Conservation (phyloP, 53 echinoderm and acorn worm species). For the Apostichopus leukothele region DNA sequence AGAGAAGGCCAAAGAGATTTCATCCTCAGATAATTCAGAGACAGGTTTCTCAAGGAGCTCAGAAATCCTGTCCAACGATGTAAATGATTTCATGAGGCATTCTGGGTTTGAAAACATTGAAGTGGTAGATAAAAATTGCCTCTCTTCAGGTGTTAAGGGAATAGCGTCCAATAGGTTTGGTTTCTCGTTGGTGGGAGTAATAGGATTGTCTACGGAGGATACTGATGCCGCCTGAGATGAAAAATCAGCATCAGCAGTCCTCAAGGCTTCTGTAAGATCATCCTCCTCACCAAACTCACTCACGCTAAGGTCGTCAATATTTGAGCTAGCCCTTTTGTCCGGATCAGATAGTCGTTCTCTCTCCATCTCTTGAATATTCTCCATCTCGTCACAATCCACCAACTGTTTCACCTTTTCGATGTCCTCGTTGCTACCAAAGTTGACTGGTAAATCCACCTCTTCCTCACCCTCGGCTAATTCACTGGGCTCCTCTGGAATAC, state of each 20-base stretch:
- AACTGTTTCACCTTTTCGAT: constrained; percentile 34
- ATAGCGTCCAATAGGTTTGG: constrained; percentile 46
- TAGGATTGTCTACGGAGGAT: constrained; percentile 33
- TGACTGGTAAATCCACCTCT: constrained; percentile 16
- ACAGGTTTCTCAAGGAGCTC: constrained; percentile 89
- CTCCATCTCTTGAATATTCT: constrained; percentile 35
- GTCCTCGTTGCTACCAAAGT: constrained; percentile 39
- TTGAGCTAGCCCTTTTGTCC: constrained; percentile 43
- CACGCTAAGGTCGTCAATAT: background rate
- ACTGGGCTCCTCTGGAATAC: constrained; percentile 38
- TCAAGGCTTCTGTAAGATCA: constrained; percentile 63
- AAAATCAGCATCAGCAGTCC: constrained; percentile 62
- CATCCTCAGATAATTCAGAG: constrained; percentile 92
- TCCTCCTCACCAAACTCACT: constrained; percentile 58
- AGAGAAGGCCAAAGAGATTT: constrained; percentile 85
- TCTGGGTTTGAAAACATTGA: constrained; percentile 67
- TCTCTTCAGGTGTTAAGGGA: constrained; percentile 58
- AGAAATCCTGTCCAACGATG: constrained; percentile 78
- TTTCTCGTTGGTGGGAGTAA: constrained; percentile 56
- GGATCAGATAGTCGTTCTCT: constrained; percentile 42
- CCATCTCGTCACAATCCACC: constrained; percentile 50
- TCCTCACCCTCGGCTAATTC: constrained; percentile 16
- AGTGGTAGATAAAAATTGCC: constrained; percentile 55
- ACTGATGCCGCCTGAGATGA: constrained; percentile 53
- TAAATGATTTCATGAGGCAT: constrained; percentile 72